These are phyloP conservation scores for Himantopus leucocephalus DNA, from an alignment of 2,113 vertebrate genomes.

Conservation along the genomic window DNA sequence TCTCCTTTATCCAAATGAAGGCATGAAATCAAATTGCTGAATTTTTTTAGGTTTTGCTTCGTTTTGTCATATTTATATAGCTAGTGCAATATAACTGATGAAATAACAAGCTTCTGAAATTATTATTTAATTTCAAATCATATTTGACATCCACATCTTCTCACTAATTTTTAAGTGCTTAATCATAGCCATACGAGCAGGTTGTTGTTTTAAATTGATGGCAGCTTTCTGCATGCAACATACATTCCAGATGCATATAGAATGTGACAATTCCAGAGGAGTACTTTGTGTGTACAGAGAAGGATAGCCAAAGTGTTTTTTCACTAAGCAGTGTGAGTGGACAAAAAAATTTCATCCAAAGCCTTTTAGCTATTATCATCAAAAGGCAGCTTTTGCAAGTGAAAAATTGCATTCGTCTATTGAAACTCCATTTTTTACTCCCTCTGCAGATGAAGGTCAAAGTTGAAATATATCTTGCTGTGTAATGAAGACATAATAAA, in stretches of 20 bases:
- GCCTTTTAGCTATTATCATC: neutral
- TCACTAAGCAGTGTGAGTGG: rapidly evolving
- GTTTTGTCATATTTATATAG: neutral
- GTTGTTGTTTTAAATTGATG: neutral
- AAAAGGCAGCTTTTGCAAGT: slow-evolving; percentile 12
- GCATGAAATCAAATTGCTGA: neutral
- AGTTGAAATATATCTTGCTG: slow-evolving; percentile 25
- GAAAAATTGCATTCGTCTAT: neutral
- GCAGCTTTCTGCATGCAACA: neutral
- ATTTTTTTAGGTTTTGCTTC: neutral
- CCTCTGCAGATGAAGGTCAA: neutral
- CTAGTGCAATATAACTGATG: neutral
- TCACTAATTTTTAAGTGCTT: neutral
- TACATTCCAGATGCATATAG: neutral
- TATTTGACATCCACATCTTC: neutral
- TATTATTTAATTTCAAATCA: neutral
- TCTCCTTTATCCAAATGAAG: neutral
- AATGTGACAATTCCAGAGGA: rapidly evolving
- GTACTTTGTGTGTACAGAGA: neutral
- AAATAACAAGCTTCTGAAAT: neutral
- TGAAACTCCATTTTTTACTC: slow-evolving; percentile 29
- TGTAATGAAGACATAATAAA: slow-evolving; percentile 35
- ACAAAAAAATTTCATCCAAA: neutral
- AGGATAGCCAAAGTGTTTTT: neutral
- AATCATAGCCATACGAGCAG: neutral